Percentiles rank a stretch among this genome's conserved stretches.
These are phyloP conservation scores for Percina caprodes DNA, from an alignment of 2,113 vertebrate species.

Conservation along the genomic window DNA sequence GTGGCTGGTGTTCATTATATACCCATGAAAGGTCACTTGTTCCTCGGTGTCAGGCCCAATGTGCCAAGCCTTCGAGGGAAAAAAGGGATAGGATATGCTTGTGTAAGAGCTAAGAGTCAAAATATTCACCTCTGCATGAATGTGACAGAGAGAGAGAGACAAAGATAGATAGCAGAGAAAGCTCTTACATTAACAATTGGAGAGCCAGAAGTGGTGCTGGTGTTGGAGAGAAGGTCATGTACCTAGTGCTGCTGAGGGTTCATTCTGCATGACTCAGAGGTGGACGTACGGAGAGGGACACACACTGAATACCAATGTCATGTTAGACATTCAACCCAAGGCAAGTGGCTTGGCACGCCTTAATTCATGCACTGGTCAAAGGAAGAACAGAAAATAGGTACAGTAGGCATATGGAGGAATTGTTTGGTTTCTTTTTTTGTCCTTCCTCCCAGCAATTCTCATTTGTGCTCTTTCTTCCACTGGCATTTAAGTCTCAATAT, in stretches of 20 bases:
- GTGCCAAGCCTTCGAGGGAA: slow-evolving; percentile 40
- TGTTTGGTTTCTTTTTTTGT: slow-evolving; percentile 13
- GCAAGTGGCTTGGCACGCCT: slow-evolving; percentile 14
- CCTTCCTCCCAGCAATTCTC: slow-evolving; percentile 9
- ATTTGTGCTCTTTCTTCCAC: slow-evolving; percentile 30
- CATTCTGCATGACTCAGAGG: slow-evolving; percentile 70
- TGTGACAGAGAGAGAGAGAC: slow-evolving; percentile 41
- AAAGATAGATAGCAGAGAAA: slow-evolving; percentile 23
- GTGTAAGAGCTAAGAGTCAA: slow-evolving; percentile 62
- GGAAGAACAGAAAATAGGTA: slow-evolving; percentile 1
- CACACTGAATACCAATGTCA: slow-evolving; percentile 64
- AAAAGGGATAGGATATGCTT: slow-evolving; percentile 53
- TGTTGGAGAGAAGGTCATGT: slow-evolving; percentile 73
- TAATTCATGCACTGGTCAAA: slow-evolving; percentile 31
- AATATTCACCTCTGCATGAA: slow-evolving; percentile 30
- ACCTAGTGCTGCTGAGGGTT: slow-evolving; percentile 59
- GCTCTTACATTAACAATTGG: slow-evolving; percentile 66
- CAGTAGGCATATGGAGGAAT: background rate
- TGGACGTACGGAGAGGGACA: slow-evolving; percentile 49
- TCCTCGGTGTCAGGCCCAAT: slow-evolving; percentile 44
- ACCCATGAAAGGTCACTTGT: slow-evolving; percentile 65
- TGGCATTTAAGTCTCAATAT: slow-evolving; percentile 51
- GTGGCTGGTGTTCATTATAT: slow-evolving; percentile 56
- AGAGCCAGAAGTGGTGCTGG: slow-evolving; percentile 56
- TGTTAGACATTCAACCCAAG: slow-evolving; percentile 44